Base-by-base conservation (phyloP, 1,140 invertebrate genomes). In the Calliopsis andreniformis region DNA sequence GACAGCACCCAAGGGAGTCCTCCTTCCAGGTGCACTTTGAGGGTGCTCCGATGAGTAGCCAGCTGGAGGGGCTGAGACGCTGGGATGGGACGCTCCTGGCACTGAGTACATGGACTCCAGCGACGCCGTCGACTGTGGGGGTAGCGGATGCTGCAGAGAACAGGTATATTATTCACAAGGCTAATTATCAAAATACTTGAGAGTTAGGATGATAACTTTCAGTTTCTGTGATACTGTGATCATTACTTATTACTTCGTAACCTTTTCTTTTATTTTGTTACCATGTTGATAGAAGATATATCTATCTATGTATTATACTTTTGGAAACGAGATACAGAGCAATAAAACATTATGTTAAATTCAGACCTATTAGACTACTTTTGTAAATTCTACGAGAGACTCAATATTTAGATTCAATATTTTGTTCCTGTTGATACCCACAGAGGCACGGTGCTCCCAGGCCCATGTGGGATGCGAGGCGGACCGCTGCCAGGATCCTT, bases 1-100 rank as follows among this genome's bases (percentile, higher is more conserved):
- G 6, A 97, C 96, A n/a, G 96, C 94, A 8, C 96, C 95, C 59
- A 97, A 87, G 23, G 96, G 96, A 70, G 96, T 97, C 78, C 96
- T 93, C 78, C 95, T 88, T 25, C 95, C 95, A n/a, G 95, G 95
- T 70, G 95, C 94, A 86, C 91, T 94, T 83, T 92, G 93, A 71
- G 92, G 93, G 86, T 92, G 93, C 72, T 93, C 93, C 55, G 93
- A 92, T 0, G 93, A 92, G 78, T 89, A 89, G 25, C 89, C 90
- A n/a, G 83, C 86, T 28, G 77, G 67, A 8, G 88, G 87, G 25
- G 81, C 79, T 62, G 86, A 78, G 62, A 89, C 82, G 20, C 79
- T 76, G 0, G 86, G 86, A 53, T 91, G 90, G 7, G 88, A 87
- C 6, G 86, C 79, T 0, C 90, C 88, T 1, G 89, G 82, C 10